Conservation (phyloP, 2,797 vertebrate genomes). For the Brachyalestes nurse region DNA sequence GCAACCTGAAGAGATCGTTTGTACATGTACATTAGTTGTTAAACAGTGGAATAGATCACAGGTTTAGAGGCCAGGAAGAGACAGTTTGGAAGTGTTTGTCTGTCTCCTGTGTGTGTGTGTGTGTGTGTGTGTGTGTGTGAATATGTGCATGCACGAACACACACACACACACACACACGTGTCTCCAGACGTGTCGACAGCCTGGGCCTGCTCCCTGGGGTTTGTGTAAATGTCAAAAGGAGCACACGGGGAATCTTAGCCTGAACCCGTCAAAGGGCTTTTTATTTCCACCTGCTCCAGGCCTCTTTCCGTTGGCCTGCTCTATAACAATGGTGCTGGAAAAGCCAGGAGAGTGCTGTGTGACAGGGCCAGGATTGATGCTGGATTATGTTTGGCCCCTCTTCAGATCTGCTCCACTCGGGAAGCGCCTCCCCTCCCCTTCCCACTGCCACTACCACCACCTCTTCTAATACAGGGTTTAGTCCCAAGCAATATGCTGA, state of each 20-base stretch:
- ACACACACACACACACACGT: slow-evolving; percentile 29
- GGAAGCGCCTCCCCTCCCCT: slow-evolving; percentile 65
- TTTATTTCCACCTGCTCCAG: slow-evolving; percentile 83
- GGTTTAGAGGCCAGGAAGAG: slow-evolving; percentile 11
- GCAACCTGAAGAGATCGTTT: background rate
- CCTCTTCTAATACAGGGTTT: slow-evolving; percentile 56
- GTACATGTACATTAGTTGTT: background rate
- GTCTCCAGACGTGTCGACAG: slow-evolving; percentile 43
- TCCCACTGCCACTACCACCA: slow-evolving; percentile 53
- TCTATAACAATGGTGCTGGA: slow-evolving; percentile 81
- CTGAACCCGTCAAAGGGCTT: slow-evolving; percentile 74
- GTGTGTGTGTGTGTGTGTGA: slow-evolving; percentile 36
- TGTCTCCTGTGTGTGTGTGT: slow-evolving; percentile 34
- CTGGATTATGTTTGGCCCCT: slow-evolving; percentile 78
- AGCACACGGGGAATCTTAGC: slow-evolving; percentile 71
- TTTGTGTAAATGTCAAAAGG: slow-evolving; percentile 74
- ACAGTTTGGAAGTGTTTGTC: slow-evolving; percentile 26
- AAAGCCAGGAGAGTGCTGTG: slow-evolving; percentile 72
- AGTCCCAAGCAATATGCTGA: slow-evolving; percentile 67
- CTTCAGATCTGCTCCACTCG: slow-evolving; percentile 74
- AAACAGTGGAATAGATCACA: slow-evolving; percentile 4
- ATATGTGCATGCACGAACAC: background rate
- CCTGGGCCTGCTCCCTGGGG: slow-evolving; percentile 59
- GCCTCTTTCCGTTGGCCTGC: slow-evolving; percentile 81
- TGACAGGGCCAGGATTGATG: slow-evolving; percentile 77